Evolutionary conservation across 2,797 vertebrate species (phyloP), one percentile per base, ranked within the genome.

Genomic region (Rhinella marina): DNA sequence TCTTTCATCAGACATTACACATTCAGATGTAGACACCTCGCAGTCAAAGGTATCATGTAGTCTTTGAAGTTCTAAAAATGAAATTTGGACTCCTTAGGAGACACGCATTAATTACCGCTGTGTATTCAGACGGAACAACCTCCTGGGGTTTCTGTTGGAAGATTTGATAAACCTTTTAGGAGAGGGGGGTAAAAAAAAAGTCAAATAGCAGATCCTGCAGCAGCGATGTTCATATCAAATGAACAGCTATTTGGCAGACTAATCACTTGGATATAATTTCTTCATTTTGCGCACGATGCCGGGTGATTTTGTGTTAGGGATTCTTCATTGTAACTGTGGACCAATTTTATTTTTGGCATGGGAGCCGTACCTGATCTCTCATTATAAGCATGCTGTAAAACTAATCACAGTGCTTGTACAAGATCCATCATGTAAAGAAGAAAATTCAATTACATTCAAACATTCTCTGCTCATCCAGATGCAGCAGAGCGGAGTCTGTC

Each of bases 11-110:
- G 86, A 90, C 88, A 89, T 91, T 91, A 92, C 88, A 64, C 81
- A 86, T 89, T 76, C 86, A 90, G 62, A 86, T 84, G 90, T 0
- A 29, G 91, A 90, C 90, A 91, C 86, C 88, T 89, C 90, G 84
- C 86, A 92, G 91, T 89, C 85, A 86, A 90, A 90, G 86, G 82
- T 91, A 75, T 66, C 1, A 13, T 52, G 68, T 83, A 86, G 87
- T 41, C 90, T 92, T 93, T 92, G 91, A 93, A 92, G 90, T 66
- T 90, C 32, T 87, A 75, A 90, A 86, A 80, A 77, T 87, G 68
- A 88, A 90, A 90, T 90, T 64, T 90, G 72, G 82, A 87, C 89
- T 92, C 92, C 59, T 79, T 84, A 79, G 86, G 89, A 77, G 90
- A 82, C 0, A 0, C 68, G 82, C 88, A 90, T 91, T 92, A 92